phyloP scores from a whole-genome alignment of 2,113 vertebrate genomes.

The Platycercus adscitus region DNA sequence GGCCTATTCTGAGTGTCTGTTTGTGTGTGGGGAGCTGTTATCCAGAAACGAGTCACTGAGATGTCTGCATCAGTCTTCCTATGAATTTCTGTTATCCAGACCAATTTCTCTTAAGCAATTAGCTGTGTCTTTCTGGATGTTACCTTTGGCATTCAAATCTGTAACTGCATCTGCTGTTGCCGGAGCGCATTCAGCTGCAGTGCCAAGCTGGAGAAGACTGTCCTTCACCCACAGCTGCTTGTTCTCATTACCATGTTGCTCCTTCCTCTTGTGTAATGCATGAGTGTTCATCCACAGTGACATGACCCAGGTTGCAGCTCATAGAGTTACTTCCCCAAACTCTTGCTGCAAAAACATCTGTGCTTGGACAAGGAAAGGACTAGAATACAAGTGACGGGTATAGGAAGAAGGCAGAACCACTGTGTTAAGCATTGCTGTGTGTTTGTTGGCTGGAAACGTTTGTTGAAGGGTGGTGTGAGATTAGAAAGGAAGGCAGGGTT shows the following conservation, averaged over 20 bases:
- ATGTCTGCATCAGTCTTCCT: not conserved
- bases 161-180: not conserved
- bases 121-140: not conserved
- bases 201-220: not conserved
- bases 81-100: not conserved
- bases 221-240: not conserved
- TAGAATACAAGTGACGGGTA: not conserved
- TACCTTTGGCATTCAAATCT: not conserved
- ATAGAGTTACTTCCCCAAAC: not conserved
- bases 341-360: not conserved
- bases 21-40: not conserved
- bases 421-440: not conserved
- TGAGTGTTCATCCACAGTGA: not conserved
- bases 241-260: not conserved
- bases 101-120: not conserved
- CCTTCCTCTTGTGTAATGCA: not conserved
- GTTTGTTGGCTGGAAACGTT: not conserved
- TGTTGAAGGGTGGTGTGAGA: not conserved
- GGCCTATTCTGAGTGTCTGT: not conserved
- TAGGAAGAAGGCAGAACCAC: not conserved
- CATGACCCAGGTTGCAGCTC: not conserved
- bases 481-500: not conserved
- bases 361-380: not conserved
- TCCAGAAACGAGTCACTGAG: not conserved
- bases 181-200: not conserved